phyloP scores from a whole-genome alignment of 2,113 vertebrate genomes.

The Dromiciops gliroides region DNA sequence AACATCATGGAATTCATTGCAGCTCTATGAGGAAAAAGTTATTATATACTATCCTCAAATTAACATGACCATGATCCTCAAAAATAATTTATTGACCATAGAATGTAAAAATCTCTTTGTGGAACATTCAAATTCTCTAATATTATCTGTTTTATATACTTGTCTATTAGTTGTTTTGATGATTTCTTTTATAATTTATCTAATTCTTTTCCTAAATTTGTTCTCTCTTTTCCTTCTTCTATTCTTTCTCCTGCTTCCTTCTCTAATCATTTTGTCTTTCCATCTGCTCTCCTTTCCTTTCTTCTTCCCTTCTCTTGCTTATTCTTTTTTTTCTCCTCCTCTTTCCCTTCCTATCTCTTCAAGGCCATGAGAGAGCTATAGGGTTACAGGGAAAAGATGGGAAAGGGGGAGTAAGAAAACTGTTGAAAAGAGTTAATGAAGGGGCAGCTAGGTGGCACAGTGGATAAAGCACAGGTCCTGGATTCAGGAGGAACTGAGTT shows the following conservation, averaged over 20 bases:
- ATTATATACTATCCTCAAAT: not conserved
- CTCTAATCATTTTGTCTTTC: not conserved
- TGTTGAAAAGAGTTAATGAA: not conserved
- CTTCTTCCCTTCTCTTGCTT: not conserved
- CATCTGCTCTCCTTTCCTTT: not conserved
- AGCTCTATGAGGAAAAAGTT: not conserved
- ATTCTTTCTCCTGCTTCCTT: not conserved
- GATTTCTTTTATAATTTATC: not conserved
- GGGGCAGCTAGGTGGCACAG: no score
- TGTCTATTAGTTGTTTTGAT: not conserved
- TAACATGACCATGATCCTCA: not conserved
- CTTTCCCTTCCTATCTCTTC: not conserved
- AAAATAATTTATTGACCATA: not conserved
- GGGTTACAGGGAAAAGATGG: not conserved
- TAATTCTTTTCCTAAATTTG: not conserved
- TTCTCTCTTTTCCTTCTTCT: not conserved
- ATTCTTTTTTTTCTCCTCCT: not conserved
- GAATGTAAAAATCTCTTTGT: not conserved
- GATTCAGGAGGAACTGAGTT: no score
- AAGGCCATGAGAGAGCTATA: rapidly evolving
- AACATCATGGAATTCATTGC: not conserved
- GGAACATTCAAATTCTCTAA: not conserved
- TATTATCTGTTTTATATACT: not conserved
- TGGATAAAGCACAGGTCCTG: no score
- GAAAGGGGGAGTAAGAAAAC: not conserved